Evolutionary conservation across 2,888 invertebrate species (phyloP), one percentile per base, ranked within the genome.

Genomic region (Cephalotes varians): DNA sequence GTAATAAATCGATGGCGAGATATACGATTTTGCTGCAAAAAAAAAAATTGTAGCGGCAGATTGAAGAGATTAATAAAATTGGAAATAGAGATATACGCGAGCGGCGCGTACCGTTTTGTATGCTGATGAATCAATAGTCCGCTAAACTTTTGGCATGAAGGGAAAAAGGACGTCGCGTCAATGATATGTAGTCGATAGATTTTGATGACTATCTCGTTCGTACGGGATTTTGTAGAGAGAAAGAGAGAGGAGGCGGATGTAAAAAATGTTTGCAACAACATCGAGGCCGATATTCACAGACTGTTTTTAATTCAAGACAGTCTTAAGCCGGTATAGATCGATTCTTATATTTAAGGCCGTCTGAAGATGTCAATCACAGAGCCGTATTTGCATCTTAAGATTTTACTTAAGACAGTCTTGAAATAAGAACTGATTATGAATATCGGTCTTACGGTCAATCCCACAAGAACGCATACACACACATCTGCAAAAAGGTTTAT

Each of bases 101-200:
- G 40, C 28, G 12, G 15, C 69, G 40, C 56, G 18, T 69, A 69
- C 67, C 77, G 69, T 44, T 77, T 77, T 44, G 51, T 77, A 77
- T 67, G 69, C 40, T 77, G 69, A 77, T 77, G 69, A 69, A 77
- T 77, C 77, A 69, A 77, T 77, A 77, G 54, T 77, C 21, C 40
- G 40, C 10, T 40, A 54, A 77, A 69, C 71, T 77, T 56, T 56
- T 69, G 54, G 10, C 67, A 76, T 44, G 40, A 40, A 7, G 64
- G 12, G 40, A 67, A 77, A 76, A 69, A 28, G 64, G 28, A 44
- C 67, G 21, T 4, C 18, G 21, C 15, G 31, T 21, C 69, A 77
- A 77, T 77, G 77, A 77, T 77, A 69, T 56, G 54, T 77, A 56
- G 77, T 77, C 69, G 54, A 77, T 77, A 77, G 54, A 77, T 77